Percentiles rank a stretch among this genome's conserved stretches.
These are phyloP conservation scores for Lycopodina hypogea DNA, from an alignment of 37 sponge, comb jelly and placozoan species.

Conservation along the genomic window DNA sequence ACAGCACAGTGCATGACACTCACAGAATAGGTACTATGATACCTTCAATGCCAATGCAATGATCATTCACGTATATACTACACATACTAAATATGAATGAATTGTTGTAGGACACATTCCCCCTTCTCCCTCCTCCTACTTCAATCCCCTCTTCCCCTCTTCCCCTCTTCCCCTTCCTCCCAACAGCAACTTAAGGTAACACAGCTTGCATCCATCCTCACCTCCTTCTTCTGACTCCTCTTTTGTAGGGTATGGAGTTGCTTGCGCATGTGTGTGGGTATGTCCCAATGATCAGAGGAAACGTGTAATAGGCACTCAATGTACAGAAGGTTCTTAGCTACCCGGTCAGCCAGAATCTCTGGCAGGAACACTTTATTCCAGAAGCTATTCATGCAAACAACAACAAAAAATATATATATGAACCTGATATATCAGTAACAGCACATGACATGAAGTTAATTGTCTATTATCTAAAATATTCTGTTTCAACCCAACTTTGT, in stretches of 20 bases:
- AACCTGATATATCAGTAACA: not conserved
- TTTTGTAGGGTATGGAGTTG: slow-evolving; percentile 22
- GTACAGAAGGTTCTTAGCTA: slow-evolving; percentile 48
- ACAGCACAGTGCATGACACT: no score
- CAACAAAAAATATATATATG: not conserved
- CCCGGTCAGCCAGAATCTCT: slow-evolving; percentile 8
- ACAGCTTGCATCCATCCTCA: no score
- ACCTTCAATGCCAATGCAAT: no score
- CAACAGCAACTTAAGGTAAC: no score
- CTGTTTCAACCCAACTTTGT: no score
- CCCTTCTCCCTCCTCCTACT: slow-evolving; percentile 4
- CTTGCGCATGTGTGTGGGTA: not conserved
- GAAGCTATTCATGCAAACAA: slow-evolving; percentile 20
- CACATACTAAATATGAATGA: no score
- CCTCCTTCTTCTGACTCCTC: slow-evolving; percentile 57
- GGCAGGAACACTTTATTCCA: slow-evolving; percentile 28
- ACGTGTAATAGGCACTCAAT: slow-evolving; percentile 27
- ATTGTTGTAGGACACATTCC: no score
- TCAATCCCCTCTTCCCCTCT: not conserved
- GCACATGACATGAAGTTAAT: no score
- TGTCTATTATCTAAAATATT: no score
- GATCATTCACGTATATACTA: no score
- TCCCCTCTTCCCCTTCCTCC: not conserved
- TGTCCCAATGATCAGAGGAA: not conserved
- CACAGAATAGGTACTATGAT: no score